Base-by-base conservation (phyloP, 2,113 vertebrate species). In the Corythornis vintsioides region DNA sequence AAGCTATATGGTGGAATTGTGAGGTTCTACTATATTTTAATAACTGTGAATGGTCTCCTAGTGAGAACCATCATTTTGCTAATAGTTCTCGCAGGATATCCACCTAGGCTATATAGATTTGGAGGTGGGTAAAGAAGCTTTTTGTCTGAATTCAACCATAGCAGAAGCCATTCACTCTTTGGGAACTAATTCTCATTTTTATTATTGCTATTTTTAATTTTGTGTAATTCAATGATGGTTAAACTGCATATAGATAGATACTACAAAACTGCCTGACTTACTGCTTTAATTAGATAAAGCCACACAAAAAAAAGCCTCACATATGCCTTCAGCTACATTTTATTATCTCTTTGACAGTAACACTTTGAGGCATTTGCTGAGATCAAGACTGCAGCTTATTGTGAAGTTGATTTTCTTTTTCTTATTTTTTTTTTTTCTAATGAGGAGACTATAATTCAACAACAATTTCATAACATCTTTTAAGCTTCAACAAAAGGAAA, bases 191-290 rank as follows among this genome's bases (percentile, higher is more conserved):
- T 48, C 42, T 6, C 13, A 33, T 61, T 67, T 91, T 79, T 86
- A 48, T 57, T 64, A 75, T 40, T 72, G 18, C n/a, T 86, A 17
- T 86, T 93, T 94, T 78, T 33, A 83, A 69, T 79, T 88, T 86
- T 63, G 5, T 9, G 70, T 64, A 61, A 69, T 94, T 93, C 79
- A 82, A 33, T 72, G 22, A 24, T 65, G 6, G 6, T 65, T 89
- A 67, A 89, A 72, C 11, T 53, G 33, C 55, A 16, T 45, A 22
- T 29, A 64, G 28, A 38, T 52, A 89, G 31, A 47, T n/a, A 53
- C 15, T 75, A 55, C 20, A 64, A 63, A 71, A 75, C 59, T 71
- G 8, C 20, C 42, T 82, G 40, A 10, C 21, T 89, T 82, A 43
- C 21, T 85, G 15, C 13, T 85, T 56, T 75, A 15, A 29, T 61